These are phyloP conservation scores for Peromyscus attwateri DNA, from an alignment of 2,797 vertebrate species.

Conservation along the genomic window DNA sequence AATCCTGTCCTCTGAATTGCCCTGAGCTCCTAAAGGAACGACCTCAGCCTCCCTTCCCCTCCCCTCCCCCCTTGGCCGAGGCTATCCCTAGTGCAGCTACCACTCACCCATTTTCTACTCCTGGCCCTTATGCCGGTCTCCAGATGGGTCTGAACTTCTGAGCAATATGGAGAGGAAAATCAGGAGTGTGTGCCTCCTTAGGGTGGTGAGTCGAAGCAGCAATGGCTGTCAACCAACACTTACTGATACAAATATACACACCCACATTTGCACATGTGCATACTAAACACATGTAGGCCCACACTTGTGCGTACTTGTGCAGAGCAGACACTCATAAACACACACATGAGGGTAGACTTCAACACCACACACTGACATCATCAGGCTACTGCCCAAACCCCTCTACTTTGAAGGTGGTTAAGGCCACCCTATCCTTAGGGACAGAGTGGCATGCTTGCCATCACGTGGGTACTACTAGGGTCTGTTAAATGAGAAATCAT, in stretches of 20 bases:
- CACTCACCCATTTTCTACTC: not conserved
- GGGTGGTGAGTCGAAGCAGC: not conserved
- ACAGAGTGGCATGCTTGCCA: accelerated
- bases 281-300: too few relatives aligned
- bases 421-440: accelerated
- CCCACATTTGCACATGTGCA: not conserved
- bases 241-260: too few relatives aligned
- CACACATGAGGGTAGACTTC: not conserved
- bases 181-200: not conserved
- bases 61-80: too few relatives aligned
- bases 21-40: not conserved
- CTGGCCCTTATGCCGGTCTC: not conserved
- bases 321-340: not conserved
- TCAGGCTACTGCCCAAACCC: accelerated
- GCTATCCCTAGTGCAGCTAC: accelerated
- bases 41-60: accelerated
- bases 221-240: not conserved
- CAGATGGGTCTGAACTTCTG: not conserved
- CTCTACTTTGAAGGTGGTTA: accelerated
- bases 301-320: not conserved
- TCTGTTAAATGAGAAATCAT: not conserved
- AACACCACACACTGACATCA: not conserved
- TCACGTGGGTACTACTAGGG: accelerated
- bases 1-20: not conserved
- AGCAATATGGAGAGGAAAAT: not conserved